These are phyloP conservation scores for Centropus unirufus DNA, from an alignment of 2,113 vertebrate species.

Conservation along the genomic window DNA sequence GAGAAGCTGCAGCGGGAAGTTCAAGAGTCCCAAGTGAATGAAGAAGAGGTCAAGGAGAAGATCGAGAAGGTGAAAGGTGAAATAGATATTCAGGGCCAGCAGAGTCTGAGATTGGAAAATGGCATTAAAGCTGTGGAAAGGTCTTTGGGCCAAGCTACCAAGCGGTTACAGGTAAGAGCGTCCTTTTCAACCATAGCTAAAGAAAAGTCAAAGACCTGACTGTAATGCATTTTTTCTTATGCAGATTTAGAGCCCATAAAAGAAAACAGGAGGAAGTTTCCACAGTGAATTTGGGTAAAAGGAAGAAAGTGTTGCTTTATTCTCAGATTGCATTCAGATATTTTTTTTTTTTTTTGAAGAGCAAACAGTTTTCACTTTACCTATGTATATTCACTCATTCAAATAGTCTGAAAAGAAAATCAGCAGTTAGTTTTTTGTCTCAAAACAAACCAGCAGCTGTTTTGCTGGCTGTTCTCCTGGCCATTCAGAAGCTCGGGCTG, in stretches of 20 bases:
- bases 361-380: background rate
- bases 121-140: constrained; percentile 93
- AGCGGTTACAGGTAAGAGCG: constrained; percentile 86
- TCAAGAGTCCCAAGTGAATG: constrained; percentile 86
- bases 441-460: background rate
- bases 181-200: background rate
- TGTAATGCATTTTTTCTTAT: background rate
- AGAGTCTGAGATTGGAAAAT: constrained; percentile 90
- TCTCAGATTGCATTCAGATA: background rate
- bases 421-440: background rate
- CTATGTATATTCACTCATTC: background rate
- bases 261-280: background rate
- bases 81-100: constrained; percentile 90
- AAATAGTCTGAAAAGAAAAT: background rate
- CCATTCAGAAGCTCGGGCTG: background rate
- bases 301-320: background rate
- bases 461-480: background rate
- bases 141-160: constrained; percentile 90
- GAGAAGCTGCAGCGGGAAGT: constrained; percentile 89
- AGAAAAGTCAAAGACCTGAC: background rate
- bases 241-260: background rate
- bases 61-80: constrained; percentile 88
- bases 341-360: background rate
- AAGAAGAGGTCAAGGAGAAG: constrained; percentile 89
- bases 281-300: background rate